Conservation (phyloP, 2,797 vertebrate genomes). For the Eutrigla gurnardus region DNA sequence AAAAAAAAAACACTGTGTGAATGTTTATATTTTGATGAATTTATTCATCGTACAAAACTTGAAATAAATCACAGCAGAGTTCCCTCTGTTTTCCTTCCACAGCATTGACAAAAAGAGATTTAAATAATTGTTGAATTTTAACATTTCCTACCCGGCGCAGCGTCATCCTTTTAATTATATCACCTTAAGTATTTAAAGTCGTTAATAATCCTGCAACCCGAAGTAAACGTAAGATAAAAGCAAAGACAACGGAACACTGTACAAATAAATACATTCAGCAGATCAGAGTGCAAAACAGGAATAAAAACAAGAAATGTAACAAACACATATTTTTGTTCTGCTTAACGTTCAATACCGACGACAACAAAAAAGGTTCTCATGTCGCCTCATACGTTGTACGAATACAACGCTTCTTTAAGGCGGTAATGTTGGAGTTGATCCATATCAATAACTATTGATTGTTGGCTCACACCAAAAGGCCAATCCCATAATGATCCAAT, state of each 20-base stretch:
- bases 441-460: not conserved
- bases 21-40: too few species aligned
- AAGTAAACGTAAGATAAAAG: not conserved
- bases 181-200: not conserved
- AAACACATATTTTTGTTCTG: too few species aligned
- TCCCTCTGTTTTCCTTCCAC: not conserved
- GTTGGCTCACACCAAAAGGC: not conserved
- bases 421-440: not conserved
- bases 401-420: not conserved
- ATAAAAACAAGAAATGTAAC: not conserved
- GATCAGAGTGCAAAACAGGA: not conserved
- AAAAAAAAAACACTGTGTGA: too few species aligned
- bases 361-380: not conserved
- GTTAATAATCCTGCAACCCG: not conserved
- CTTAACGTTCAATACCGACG: not conserved
- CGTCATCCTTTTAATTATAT: not conserved
- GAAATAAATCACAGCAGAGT: too few species aligned
- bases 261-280: conserved; percentile 38
- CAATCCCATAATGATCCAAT: not conserved
- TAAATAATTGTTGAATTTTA: too few species aligned
- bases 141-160: not conserved
- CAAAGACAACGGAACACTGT: not conserved
- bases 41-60: not conserved
- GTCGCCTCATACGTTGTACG: too few species aligned
- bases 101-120: not conserved